Conservation (phyloP, 1,140 invertebrate species). For the Triops longicaudatus region DNA sequence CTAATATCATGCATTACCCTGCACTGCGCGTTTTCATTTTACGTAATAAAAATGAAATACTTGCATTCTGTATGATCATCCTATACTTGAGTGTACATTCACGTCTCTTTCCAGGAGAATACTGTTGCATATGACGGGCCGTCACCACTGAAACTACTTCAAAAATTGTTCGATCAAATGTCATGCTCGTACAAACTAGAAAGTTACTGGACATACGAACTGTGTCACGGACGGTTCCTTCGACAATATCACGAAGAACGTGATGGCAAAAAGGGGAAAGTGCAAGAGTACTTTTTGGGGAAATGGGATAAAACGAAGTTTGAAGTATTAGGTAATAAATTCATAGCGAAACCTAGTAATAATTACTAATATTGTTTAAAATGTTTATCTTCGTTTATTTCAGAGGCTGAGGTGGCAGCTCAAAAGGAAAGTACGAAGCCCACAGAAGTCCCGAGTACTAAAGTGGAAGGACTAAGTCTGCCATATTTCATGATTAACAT, state of each 20-base stretch:
- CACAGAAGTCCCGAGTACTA: slow-evolving; percentile 48
- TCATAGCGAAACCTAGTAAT: neutral
- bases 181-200: slow-evolving; percentile 80
- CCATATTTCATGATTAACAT: slow-evolving; percentile 44
- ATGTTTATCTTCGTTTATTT: slow-evolving; percentile 19
- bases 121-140: slow-evolving; percentile 46
- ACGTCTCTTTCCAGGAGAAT: slow-evolving; percentile 39
- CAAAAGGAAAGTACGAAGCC: slow-evolving; percentile 44
- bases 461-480: slow-evolving; percentile 75
- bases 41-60: no score
- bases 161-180: slow-evolving; percentile 60
- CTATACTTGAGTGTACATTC: no score
- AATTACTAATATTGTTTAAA: slow-evolving; percentile 25
- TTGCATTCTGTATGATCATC: no score
- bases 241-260: slow-evolving; percentile 92
- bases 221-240: slow-evolving; percentile 85
- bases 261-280: slow-evolving; percentile 69
- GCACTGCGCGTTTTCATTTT: no score
- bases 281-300: slow-evolving; percentile 74
- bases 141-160: slow-evolving; percentile 64
- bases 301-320: slow-evolving; percentile 52
- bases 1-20: no score
- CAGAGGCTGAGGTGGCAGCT: slow-evolving; percentile 33
- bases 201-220: slow-evolving; percentile 94
- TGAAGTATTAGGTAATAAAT: slow-evolving; percentile 30